Percentiles rank a stretch among this genome's conserved stretches.
phyloP scores from a whole-genome alignment of 2,113 vertebrate genomes.

The Bubo bubo region DNA sequence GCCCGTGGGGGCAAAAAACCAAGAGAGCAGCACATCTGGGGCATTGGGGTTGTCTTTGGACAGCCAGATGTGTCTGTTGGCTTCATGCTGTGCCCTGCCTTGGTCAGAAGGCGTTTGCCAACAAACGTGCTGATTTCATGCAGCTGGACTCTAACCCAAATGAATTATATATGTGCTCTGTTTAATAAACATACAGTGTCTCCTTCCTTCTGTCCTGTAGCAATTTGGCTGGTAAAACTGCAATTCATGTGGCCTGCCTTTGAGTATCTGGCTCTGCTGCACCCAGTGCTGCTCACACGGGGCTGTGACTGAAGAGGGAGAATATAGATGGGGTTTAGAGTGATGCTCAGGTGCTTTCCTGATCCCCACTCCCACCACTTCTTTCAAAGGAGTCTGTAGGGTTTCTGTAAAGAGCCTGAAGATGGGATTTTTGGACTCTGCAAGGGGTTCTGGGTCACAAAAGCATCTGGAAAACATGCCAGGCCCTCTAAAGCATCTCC shows the following conservation, averaged over 20 bases:
- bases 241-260: background rate
- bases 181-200: background rate
- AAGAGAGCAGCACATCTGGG: background rate
- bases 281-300: fast-evolving
- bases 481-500: background rate
- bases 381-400: background rate
- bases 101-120: background rate
- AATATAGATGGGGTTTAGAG: fast-evolving
- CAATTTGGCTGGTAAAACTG: background rate
- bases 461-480: background rate
- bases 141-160: background rate
- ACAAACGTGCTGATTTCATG: fast-evolving
- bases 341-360: background rate
- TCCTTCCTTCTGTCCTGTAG: background rate
- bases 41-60: background rate
- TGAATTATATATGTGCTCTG: background rate
- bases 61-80: background rate
- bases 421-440: background rate
- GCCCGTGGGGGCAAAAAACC: background rate
- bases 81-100: background rate
- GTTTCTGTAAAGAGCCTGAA: background rate
- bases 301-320: background rate
- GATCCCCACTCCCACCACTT: background rate
- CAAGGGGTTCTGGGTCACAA: background rate
- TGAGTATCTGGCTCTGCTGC: background rate